phyloP scores from a whole-genome alignment of 2,113 vertebrate species.

The Dendrocopos noguchii region DNA sequence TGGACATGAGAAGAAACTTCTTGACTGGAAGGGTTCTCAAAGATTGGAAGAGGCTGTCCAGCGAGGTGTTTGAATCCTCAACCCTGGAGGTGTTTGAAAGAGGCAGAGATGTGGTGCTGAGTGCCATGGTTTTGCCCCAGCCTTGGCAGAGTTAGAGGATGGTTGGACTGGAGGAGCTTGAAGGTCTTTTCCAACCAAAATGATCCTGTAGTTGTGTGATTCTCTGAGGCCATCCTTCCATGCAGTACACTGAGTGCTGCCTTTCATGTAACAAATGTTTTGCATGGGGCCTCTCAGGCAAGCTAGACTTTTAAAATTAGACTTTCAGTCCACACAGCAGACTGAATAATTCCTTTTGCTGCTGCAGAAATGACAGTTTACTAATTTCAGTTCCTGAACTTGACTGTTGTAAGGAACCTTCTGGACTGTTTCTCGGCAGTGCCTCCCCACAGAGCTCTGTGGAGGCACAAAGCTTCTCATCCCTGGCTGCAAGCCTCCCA shows the following conservation, averaged over 20 bases:
- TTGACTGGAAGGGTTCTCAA: too few species aligned
- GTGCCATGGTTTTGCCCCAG: too few species aligned
- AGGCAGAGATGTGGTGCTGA: too few species aligned
- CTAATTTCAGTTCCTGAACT: constrained; percentile 48
- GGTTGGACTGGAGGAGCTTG: too few species aligned
- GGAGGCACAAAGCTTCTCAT: constrained; percentile 10
- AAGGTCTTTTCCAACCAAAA: too few species aligned
- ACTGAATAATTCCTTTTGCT: constrained; percentile 54
- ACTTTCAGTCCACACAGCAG: constrained; percentile 15
- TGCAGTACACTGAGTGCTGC: not conserved
- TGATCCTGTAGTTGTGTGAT: too few species aligned
- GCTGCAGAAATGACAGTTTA: constrained; percentile 28
- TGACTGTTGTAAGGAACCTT: not conserved
- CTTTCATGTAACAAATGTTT: not conserved
- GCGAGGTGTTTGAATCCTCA: too few species aligned
- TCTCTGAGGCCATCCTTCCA: not conserved
- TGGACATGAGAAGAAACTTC: too few species aligned
- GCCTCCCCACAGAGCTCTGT: not conserved
- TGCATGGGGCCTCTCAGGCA: not conserved
- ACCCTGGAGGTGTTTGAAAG: too few species aligned
- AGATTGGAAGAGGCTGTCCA: too few species aligned
- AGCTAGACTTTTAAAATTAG: constrained; percentile 43
- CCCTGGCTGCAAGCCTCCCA: not conserved
- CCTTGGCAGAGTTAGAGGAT: too few species aligned
- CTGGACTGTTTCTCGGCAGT: constrained; percentile 23